These are phyloP conservation scores for Temnopleurus reevesii DNA, from an alignment of 53 echinoderm and acorn worm species.

Conservation along the genomic window DNA sequence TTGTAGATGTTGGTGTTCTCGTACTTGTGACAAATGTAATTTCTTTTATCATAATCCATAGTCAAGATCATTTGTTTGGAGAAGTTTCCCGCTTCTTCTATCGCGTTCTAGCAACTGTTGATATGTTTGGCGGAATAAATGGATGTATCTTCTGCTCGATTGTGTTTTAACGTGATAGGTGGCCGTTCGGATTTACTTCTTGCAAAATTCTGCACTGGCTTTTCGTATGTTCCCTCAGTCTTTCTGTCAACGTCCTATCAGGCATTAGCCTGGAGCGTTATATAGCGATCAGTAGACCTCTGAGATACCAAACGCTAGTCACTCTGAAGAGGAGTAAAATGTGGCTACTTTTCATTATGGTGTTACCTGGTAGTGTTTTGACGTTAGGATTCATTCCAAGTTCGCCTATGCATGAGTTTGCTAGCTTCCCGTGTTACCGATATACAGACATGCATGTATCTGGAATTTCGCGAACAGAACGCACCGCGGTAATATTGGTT, in stretches of 20 bases:
- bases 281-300: constrained; percentile 12
- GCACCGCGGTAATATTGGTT: background rate
- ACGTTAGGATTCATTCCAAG: background rate
- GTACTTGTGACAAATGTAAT: background rate
- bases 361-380: background rate
- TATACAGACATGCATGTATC: background rate
- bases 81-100: constrained; percentile 3
- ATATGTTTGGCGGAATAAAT: background rate
- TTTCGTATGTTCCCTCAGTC: background rate
- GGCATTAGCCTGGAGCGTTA: constrained; percentile 10
- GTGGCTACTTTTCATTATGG: background rate
- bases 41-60: background rate
- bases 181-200: background rate
- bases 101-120: background rate
- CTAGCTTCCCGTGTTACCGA: background rate
- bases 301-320: background rate
- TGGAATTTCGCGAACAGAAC: background rate
- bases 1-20: background rate
- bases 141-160: background rate
- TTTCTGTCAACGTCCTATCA: background rate
- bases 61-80: background rate
- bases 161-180: background rate
- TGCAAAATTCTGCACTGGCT: background rate
- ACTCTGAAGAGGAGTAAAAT: background rate
- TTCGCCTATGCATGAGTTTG: background rate